phyloP scores from a whole-genome alignment of 2,797 vertebrate genomes.

The Macrochelys suwanniensis region DNA sequence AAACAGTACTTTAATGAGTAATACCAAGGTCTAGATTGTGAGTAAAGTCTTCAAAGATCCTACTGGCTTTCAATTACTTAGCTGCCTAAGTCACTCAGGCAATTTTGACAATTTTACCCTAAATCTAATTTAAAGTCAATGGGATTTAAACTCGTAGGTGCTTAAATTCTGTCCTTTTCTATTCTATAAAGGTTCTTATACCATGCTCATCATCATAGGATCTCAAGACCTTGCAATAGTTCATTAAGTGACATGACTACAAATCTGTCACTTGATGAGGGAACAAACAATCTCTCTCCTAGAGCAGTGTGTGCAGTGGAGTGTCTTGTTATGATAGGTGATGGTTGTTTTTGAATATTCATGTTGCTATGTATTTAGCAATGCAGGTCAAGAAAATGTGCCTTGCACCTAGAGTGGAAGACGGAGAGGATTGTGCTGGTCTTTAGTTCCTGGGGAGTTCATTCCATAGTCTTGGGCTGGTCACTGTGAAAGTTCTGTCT shows the following conservation, averaged over 20 bases:
- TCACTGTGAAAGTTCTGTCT: background rate
- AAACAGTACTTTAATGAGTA: conserved; percentile 33
- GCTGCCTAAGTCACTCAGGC: background rate
- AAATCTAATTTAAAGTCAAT: background rate
- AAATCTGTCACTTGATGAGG: background rate
- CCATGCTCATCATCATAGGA: background rate
- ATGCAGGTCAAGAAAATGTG: rapidly evolving
- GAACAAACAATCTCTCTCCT: background rate
- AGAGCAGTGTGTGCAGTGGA: background rate
- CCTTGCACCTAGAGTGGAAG: background rate
- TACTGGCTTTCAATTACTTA: background rate
- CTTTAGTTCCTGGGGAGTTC: background rate
- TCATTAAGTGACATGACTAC: background rate
- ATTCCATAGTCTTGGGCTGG: background rate
- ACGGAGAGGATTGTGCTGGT: background rate
- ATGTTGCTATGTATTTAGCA: background rate
- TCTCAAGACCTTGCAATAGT: rapidly evolving
- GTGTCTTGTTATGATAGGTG: background rate
- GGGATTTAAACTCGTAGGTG: background rate
- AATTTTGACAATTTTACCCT: background rate
- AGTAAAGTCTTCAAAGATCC: background rate
- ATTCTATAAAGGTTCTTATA: background rate
- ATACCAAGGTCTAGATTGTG: background rate
- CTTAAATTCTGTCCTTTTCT: background rate
- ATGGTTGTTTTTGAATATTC: background rate